These are phyloP conservation scores for Ophiothrix spiculata DNA, from an alignment of 35 echinoderm and acorn worm genomes.

Conservation along the genomic window DNA sequence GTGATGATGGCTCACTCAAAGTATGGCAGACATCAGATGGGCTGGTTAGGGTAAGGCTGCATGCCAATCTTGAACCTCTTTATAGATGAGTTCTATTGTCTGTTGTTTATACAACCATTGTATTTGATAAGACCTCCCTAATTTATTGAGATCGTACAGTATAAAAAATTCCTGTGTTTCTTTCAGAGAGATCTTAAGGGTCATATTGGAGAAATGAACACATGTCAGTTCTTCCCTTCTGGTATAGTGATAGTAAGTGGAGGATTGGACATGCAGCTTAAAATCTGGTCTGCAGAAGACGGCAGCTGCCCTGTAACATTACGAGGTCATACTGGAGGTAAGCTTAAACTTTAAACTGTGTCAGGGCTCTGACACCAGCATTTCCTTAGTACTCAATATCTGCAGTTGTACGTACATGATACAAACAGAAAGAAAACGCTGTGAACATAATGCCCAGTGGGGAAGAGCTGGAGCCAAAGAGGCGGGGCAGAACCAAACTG, in stretches of 20 bases:
- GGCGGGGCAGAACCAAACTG: too few species aligned
- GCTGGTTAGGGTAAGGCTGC: slow-evolving; percentile 65
- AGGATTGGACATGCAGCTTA: slow-evolving; percentile 80
- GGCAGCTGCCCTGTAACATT: slow-evolving; percentile 85
- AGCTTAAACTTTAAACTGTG: too few species aligned
- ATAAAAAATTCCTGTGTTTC: background rate
- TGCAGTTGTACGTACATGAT: too few species aligned
- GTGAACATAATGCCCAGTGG: too few species aligned
- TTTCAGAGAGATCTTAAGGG: slow-evolving; percentile 78
- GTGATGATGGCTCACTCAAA: slow-evolving; percentile 63
- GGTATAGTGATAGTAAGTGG: slow-evolving; percentile 91
- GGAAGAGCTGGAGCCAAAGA: too few species aligned
- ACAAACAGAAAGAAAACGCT: too few species aligned
- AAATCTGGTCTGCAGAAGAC: slow-evolving; percentile 92
- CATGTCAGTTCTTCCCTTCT: slow-evolving; percentile 93
- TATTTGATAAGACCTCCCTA: background rate
- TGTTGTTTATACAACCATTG: background rate
- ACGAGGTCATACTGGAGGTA: slow-evolving; percentile 73
- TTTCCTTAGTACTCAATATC: too few species aligned
- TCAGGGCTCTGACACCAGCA: too few species aligned
- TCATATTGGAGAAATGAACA: slow-evolving; percentile 79
- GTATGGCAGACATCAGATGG: slow-evolving; percentile 85
- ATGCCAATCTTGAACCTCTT: background rate
- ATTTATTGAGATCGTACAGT: background rate
- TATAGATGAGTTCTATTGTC: background rate